Evolutionary conservation across 2,113 vertebrate genomes (phyloP).

Genomic region (Callopanchax toddi): DNA sequence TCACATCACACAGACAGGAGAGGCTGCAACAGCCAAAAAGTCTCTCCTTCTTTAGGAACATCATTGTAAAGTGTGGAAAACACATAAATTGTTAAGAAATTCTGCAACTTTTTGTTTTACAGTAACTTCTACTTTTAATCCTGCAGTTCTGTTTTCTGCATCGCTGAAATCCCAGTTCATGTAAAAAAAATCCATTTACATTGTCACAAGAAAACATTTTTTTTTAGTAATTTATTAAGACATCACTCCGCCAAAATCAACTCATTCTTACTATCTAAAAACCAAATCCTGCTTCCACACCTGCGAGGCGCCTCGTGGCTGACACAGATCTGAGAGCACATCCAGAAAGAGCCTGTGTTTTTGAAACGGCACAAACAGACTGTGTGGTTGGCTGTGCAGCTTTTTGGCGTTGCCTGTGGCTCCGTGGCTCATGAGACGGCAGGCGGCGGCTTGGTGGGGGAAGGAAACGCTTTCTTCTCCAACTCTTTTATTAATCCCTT

Average conservation of each 20-base stretch:
- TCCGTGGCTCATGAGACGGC: constrained; percentile 60
- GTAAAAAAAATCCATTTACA: too few relatives aligned
- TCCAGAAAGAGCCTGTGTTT: constrained; percentile 56
- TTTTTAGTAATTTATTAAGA: neutral
- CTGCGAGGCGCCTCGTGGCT: constrained; percentile 47
- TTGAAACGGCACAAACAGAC: constrained; percentile 63
- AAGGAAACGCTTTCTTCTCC: constrained; percentile 55
- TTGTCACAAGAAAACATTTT: too few relatives aligned
- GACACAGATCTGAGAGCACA: constrained; percentile 63
- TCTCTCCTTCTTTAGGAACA: too few relatives aligned
- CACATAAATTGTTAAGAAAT: too few relatives aligned
- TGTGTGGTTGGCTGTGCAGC: constrained; percentile 61
- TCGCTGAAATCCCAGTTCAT: too few relatives aligned
- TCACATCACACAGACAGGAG: too few relatives aligned
- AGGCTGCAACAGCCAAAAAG: too few relatives aligned
- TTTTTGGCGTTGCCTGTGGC: constrained; percentile 69
- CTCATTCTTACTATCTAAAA: constrained; percentile 17
- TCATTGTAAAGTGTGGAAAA: too few relatives aligned
- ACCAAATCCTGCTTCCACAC: constrained; percentile 29
- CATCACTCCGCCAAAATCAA: constrained; percentile 10
- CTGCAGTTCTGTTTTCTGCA: too few relatives aligned
- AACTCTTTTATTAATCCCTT: constrained; percentile 43
- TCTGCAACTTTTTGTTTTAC: too few relatives aligned
- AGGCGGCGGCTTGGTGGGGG: constrained; percentile 39
- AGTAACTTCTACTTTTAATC: too few relatives aligned